Conservation (phyloP, 2,888 invertebrate species). For the Agapostemon virescens region DNA sequence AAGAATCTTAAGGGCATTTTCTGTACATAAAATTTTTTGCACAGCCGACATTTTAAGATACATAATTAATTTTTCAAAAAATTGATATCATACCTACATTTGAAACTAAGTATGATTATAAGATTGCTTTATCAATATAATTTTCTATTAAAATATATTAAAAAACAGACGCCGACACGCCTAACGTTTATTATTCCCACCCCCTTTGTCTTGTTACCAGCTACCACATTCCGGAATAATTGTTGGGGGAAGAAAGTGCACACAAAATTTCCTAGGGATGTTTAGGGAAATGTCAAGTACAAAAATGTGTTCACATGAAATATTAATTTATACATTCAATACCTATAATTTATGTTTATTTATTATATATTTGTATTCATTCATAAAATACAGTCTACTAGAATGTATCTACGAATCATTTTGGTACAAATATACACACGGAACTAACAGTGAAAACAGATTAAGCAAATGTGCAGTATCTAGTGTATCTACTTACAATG, state of each 20-base stretch:
- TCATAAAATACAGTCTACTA: background rate
- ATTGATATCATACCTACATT: conserved; percentile 16
- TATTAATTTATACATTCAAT: background rate
- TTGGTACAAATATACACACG: background rate
- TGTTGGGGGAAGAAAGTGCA: conserved; percentile 55
- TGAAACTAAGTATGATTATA: conserved; percentile 2
- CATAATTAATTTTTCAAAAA: conserved; percentile 3
- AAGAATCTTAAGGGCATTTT: conserved; percentile 37
- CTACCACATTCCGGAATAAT: conserved; percentile 69
- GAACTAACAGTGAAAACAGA: conserved; percentile 12
- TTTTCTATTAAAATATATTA: conserved; percentile 41
- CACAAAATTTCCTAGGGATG: conserved; percentile 41
- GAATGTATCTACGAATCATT: background rate
- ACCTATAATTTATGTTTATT: background rate
- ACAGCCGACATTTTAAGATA: conserved; percentile 32
- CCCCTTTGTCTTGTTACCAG: conserved; percentile 61
- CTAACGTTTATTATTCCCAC: conserved; percentile 75
- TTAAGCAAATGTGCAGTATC: background rate
- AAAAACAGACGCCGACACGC: conserved; percentile 77
- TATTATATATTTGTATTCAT: background rate
- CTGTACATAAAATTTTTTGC: conserved; percentile 24
- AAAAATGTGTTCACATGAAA: background rate
- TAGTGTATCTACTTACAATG: background rate
- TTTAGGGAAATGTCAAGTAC: conserved; percentile 13
- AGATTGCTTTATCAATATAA: conserved; percentile 30